Evolutionary conservation across 64 coral and sea anemone genomes (phyloP), one percentile per base, ranked within the genome.

Genomic region (Actinia equina): DNA sequence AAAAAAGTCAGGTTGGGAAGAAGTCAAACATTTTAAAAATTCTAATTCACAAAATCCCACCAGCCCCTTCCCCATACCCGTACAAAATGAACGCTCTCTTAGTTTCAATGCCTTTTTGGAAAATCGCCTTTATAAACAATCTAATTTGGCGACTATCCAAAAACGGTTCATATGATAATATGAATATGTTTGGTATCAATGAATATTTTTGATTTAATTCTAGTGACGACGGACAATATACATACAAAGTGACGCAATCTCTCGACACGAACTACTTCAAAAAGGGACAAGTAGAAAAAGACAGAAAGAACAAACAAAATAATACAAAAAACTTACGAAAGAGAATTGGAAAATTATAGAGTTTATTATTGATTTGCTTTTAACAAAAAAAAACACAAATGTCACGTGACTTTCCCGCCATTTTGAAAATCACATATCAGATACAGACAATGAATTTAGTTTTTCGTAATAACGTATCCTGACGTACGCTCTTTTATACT

Each of bases 221-320:
- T 41, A 74, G 69, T 27, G 26, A 74, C 69, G 12, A 74, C 69
- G 69, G 69, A 74, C 69, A 74, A 14, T 74, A 74, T 26, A 74
- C 26, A 30, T 74, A 74, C 69, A 26, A 74, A 74, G 69, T 74
- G 25, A 74, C 23, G 3, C 3, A 20, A 30, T 74, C 69, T 37
- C 62, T n/a, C 3, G 62, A 65, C 17, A 74, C 25, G 26, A 74
- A 74, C 69, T 30, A 74, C 69, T 26, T 74, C 69, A 74, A 74
- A 41, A 74, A 74, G 15, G 69, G 69, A 74, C 69, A 74, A 27
- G 69, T 74, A 74, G 23, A 74, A 74, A 74, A 74, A 74, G 25
- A 74, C 27, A 74, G 25, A 74, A 74, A 10, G 13, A 74, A 8
- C 26, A 74, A 30, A 74, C 69, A 41, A 27, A 74, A 74, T 41